Evolutionary conservation across 2,888 invertebrate species (phyloP), one percentile per base, ranked within the genome.

Genomic region (Tanytarsus gracilentus): DNA sequence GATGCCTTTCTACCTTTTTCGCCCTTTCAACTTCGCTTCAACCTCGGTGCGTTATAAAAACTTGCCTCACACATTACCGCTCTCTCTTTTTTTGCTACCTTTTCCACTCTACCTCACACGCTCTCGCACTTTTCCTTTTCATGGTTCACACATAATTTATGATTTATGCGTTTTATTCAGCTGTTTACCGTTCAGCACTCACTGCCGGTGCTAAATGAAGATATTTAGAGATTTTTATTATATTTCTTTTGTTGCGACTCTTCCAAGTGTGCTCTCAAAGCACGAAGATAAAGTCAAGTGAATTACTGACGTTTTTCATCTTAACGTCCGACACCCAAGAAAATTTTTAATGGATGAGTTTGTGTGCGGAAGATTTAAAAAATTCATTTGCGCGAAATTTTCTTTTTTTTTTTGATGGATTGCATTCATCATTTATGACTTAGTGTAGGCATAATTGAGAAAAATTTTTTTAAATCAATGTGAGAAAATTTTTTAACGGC

Each of bases 131-230:
- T 55, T 55, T 23, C 21, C 36, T 40, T 58, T 58, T 58, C 29
- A 58, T 58, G 56, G 55, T 44, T 58, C 56, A 58, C 44, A 58
- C 48, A 30, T 58, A 58, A 58, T 58, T 58, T 58, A 58, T 58
- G 58, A 58, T 58, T 58, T 58, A 58, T 58, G 58, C 40, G 16
- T 58, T 53, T 56, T n/a, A n/a, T 58, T 58, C 9, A 18, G 55
- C 27, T 58, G 48, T 58, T 58, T 44, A 48, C 58, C 27, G 30
- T n/a, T 27, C 18, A 44, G 44, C 44, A 21, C 8, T 7, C 44
- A 21, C 8, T 7, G n/a, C 14, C 4, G 27, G n/a, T n/a, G 5
- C 14, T 11, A 40, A 58, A 58, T 58, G 48, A 58, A 58, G 58
- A 58, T 58, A 58, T 58, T 58, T 29, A 26, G 58, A 58, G 58